Percentiles rank a stretch among this genome's conserved stretches.
Conservation (phyloP, 2,113 vertebrate species). For the Calypte anna region DNA sequence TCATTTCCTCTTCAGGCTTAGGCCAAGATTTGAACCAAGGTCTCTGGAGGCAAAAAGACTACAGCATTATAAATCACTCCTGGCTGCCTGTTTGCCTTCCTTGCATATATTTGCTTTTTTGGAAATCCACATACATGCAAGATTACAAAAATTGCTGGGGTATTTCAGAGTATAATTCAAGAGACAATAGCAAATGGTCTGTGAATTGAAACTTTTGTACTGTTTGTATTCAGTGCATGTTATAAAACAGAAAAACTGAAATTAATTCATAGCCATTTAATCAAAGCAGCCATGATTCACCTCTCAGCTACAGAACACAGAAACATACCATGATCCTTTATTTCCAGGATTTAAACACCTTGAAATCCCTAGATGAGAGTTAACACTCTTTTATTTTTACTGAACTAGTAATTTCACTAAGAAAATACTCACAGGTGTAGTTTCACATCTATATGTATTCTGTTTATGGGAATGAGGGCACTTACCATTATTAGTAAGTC, state of each 20-base stretch:
- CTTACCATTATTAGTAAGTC: not conserved
- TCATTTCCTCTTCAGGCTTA: slow-evolving; percentile 34
- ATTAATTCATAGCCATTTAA: not conserved
- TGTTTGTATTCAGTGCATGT: not conserved
- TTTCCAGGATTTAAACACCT: not conserved
- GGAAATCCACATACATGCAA: not conserved
- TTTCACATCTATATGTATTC: not conserved
- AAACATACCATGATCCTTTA: not conserved
- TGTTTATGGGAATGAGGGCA: not conserved
- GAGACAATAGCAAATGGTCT: not conserved
- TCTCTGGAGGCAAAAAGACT: not conserved
- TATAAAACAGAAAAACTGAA: not conserved
- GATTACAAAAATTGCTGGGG: not conserved
- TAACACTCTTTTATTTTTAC: not conserved
- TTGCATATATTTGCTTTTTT: not conserved
- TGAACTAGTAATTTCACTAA: not conserved
- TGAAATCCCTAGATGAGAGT: not conserved
- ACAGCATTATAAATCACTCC: not conserved
- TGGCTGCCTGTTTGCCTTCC: not conserved
- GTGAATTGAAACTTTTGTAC: not conserved
- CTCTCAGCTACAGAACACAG: not conserved
- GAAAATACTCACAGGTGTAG: not conserved
- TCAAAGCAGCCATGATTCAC: not conserved
- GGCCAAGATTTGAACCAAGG: slow-evolving; percentile 25
- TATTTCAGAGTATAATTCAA: not conserved